Evolutionary conservation across 2,888 invertebrate genomes (phyloP).

Genomic region (Gibbula magus): DNA sequence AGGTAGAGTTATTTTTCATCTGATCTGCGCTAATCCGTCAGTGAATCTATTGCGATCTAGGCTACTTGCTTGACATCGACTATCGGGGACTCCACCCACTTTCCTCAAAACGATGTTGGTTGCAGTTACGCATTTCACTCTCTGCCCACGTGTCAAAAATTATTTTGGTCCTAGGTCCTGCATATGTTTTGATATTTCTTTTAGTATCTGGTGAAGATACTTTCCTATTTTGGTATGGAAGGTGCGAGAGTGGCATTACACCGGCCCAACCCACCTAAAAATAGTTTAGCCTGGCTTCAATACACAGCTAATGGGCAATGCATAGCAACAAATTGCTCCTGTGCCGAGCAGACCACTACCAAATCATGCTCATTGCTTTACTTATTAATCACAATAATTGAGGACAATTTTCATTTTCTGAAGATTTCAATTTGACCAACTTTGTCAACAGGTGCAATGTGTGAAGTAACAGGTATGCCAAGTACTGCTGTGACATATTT

Average conservation of each 20-base stretch:
- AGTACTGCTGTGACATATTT: not conserved
- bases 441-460: not conserved
- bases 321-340: not conserved
- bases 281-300: constrained; percentile 16
- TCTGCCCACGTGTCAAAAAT: constrained; percentile 24
- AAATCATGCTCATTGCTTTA: not conserved
- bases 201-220: not conserved
- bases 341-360: not conserved
- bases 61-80: not conserved
- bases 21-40: constrained; percentile 16
- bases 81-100: constrained; percentile 29
- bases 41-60: not conserved
- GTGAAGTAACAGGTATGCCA: not conserved
- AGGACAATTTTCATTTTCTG: not conserved
- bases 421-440: not conserved
- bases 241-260: constrained; percentile 12
- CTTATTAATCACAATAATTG: not conserved
- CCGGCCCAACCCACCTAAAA: constrained; percentile 15
- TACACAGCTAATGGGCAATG: not conserved
- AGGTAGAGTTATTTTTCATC: constrained; percentile 48
- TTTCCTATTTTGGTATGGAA: constrained; percentile 27
- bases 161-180: not conserved
- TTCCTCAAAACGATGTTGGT: constrained; percentile 12
- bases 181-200: not conserved
- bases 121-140: constrained; percentile 20